Evolutionary conservation across 1,140 invertebrate species (phyloP), one percentile per base, ranked within the genome.

Genomic region (Harpegnathos saltator): DNA sequence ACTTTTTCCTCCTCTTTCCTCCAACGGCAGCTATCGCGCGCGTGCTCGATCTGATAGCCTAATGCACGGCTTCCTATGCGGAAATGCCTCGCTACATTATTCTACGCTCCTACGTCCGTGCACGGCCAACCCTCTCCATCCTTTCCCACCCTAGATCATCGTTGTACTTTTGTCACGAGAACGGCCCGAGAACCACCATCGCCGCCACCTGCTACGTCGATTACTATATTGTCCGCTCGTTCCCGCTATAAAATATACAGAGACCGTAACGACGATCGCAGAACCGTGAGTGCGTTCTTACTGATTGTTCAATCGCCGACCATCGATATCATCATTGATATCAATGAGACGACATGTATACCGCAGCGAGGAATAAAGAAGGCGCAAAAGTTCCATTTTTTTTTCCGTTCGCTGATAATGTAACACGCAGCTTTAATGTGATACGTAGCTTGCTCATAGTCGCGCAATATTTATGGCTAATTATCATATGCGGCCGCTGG

Each of bases 1-100:
- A 68, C 83, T 78, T 91, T 91, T 90, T 90, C 90, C 89, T 81
- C 90, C 88, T 65, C 89, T 89, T 89, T 91, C 90, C 91, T 88
- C 86, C 82, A 86, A 86, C 85, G 87, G 89, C 75, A 89, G 90
- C 88, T 87, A 89, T 91, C 82, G 92, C 91, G 92, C 91, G 92
- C 93, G 94, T 93, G 93, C 92, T 90, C 88, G 92, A 94, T 94
- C 94, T 94, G 94, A 94, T 94, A 94, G 92, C 90, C 91, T 94
- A 94, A 94, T 94, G 93, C 92, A 94, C 92, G 93, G 90, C 91
- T 94, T 94, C 94, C 94, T 93, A 93, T 93, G 88, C 93, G 94
- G 94, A 94, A 94, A 94, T 94, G 88, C 89, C 91, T 90, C 91
- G 85, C 90, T 90, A 92, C 93, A 92, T 94, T 94, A 93, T 93